Conservation (phyloP, 2,797 vertebrate genomes). For the Hylomyscus alleni region DNA sequence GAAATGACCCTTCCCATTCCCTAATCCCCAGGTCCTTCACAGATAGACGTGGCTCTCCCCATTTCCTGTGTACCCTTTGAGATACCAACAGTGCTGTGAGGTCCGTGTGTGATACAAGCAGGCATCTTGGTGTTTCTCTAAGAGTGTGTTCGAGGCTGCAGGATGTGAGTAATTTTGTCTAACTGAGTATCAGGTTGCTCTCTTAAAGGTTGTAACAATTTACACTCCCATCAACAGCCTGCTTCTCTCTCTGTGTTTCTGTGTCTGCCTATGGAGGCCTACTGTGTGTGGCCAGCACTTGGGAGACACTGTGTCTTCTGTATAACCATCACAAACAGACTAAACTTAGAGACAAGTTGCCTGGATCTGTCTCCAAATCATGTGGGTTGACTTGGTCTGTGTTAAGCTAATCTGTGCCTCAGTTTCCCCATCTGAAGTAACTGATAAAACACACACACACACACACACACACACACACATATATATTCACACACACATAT, state of each 20-base stretch:
- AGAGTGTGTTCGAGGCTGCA: fast-evolving
- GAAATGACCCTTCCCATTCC: neutral
- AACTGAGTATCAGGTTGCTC: neutral
- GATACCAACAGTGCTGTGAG: neutral
- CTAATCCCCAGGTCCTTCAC: neutral
- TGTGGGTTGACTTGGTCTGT: neutral
- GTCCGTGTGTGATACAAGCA: fast-evolving
- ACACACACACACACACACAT: no score
- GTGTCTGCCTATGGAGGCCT: neutral
- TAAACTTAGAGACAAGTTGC: neutral
- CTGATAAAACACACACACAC: neutral
- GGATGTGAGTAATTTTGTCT: neutral
- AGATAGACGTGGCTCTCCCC: fast-evolving
- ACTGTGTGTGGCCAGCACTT: neutral
- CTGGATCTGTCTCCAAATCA: neutral
- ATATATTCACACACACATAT: no score
- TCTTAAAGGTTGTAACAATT: neutral
- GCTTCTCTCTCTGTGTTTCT: neutral
- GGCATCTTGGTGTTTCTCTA: neutral
- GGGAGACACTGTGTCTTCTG: fast-evolving
- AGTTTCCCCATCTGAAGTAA: neutral
- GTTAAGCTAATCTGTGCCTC: neutral
- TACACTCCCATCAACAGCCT: neutral
- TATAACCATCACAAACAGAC: neutral
- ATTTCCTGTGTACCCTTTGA: fast-evolving